Conservation (phyloP, 2,888 invertebrate genomes). For the Trichopoda pennipes region DNA sequence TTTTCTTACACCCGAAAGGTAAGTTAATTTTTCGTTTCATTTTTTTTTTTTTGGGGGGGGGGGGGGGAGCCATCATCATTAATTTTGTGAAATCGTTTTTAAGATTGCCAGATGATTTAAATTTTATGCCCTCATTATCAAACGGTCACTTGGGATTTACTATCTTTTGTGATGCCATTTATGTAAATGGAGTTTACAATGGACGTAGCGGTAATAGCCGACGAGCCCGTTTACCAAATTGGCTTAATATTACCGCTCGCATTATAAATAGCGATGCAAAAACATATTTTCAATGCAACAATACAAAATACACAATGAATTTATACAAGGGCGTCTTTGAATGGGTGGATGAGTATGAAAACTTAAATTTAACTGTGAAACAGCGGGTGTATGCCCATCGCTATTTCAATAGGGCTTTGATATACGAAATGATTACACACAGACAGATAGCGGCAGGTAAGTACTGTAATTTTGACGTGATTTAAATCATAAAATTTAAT, state of each 20-base stretch:
- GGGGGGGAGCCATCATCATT: too few species aligned
- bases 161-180: slow-evolving; percentile 83
- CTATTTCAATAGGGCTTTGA: slow-evolving; percentile 79
- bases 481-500: not conserved
- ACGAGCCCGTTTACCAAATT: slow-evolving; percentile 84
- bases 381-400: slow-evolving; percentile 80
- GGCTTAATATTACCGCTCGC: slow-evolving; percentile 81
- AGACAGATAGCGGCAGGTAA: slow-evolving; percentile 55
- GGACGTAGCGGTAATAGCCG: slow-evolving; percentile 83
- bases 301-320: slow-evolving; percentile 49
- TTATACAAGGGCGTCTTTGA: slow-evolving; percentile 67
- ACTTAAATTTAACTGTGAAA: slow-evolving; percentile 69
- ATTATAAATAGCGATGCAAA: slow-evolving; percentile 14
- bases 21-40: not conserved
- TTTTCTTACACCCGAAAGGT: slow-evolving; percentile 68
- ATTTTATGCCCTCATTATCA: slow-evolving; percentile 84
- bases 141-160: slow-evolving; percentile 84
- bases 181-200: slow-evolving; percentile 84
- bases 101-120: slow-evolving; percentile 83
- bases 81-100: not conserved
- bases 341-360: slow-evolving; percentile 70
- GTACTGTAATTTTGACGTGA: not conserved
- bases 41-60: not conserved
- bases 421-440: slow-evolving; percentile 76
- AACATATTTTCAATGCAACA: not conserved